These are phyloP conservation scores for Varroa destructor DNA, from an alignment of 1,140 invertebrate species.

Conservation along the genomic window DNA sequence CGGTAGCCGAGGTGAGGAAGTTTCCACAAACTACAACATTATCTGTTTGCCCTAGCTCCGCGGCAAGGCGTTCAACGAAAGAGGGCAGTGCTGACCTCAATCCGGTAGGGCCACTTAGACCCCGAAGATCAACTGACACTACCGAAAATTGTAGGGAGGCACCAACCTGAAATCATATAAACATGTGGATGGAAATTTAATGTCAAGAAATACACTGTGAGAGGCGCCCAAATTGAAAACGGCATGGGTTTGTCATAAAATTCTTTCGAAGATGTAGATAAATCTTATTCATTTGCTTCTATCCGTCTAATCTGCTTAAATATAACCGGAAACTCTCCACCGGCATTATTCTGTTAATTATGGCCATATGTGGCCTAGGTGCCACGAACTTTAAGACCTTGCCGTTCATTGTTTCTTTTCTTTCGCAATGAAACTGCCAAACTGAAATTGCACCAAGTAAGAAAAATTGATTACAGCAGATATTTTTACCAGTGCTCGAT, in stretches of 20 bases:
- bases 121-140: slow-evolving; percentile 6
- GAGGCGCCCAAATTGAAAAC: background rate
- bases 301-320: too few relatives aligned
- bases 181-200: background rate
- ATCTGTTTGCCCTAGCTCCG: background rate
- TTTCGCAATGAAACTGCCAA: too few relatives aligned
- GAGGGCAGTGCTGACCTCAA: background rate
- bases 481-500: background rate
- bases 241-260: background rate
- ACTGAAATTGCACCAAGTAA: too few relatives aligned
- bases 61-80: background rate
- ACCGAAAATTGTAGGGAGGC: background rate
- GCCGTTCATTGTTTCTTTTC: too few relatives aligned
- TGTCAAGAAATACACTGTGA: background rate
- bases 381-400: too few relatives aligned
- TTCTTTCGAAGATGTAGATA: background rate
- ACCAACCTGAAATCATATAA: slow-evolving; percentile 4
- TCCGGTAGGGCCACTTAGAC: background rate
- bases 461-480: background rate
- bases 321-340: too few relatives aligned
- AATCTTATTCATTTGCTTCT: background rate
- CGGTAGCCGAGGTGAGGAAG: background rate
- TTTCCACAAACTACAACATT: slow-evolving; percentile 17
- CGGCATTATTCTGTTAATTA: too few relatives aligned
- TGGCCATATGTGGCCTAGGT: too few relatives aligned